Conservation (phyloP, 2,888 invertebrate genomes). For the Lagria hirta region DNA sequence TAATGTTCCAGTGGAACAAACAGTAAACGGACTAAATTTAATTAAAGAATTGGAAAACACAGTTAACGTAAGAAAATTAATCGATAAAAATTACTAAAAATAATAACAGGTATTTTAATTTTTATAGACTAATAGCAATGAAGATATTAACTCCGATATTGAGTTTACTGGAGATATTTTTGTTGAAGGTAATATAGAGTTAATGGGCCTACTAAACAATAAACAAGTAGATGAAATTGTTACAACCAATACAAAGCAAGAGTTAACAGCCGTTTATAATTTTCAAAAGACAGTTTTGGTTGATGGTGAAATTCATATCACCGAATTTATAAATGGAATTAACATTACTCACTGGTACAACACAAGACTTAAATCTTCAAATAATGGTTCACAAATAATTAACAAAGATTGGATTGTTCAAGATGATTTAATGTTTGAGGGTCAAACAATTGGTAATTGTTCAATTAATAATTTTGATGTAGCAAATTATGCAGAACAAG, state of each 20-base stretch:
- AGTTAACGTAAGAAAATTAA: conserved; percentile 54
- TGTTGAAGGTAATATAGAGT: conserved; percentile 42
- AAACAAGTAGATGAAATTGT: conserved; percentile 50
- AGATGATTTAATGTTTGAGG: conserved; percentile 50
- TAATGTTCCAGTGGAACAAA: conserved; percentile 42
- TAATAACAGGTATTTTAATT: conserved; percentile 15
- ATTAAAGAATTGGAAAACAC: conserved; percentile 55
- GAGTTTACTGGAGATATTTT: conserved; percentile 51
- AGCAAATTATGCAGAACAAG: conserved; percentile 37
- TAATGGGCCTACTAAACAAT: conserved; percentile 49
- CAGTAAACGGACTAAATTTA: conserved; percentile 55
- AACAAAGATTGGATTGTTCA: conserved; percentile 55
- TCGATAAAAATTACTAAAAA: conserved; percentile 6
- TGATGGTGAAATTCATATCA: conserved; percentile 38
- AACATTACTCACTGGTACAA: conserved; percentile 54
- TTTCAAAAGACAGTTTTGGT: conserved; percentile 43
- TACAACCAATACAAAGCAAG: conserved; percentile 49
- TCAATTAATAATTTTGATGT: conserved; percentile 48
- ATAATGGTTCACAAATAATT: conserved; percentile 50
- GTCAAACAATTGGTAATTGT: conserved; percentile 45
- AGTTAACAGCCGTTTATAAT: conserved; percentile 42
- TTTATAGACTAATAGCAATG: conserved; percentile 42
- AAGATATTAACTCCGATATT: conserved; percentile 52
- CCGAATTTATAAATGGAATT: no score
- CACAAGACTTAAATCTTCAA: conserved; percentile 46